Conservation (phyloP, 2,797 vertebrate genomes). For the Diceros bicornis region DNA sequence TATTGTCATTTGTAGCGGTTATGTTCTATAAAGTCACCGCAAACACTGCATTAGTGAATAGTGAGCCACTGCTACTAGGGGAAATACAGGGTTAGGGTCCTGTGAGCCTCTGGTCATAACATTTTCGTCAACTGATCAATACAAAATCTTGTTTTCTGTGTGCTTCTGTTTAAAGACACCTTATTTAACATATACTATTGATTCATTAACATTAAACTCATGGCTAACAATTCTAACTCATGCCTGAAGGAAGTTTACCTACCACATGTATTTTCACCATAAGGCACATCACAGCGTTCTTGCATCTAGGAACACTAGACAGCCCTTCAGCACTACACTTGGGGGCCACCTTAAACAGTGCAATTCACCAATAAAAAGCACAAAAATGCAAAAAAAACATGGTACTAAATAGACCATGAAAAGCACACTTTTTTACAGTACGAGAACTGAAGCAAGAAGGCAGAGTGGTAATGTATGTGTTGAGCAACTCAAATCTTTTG, state of each 20-base stretch:
- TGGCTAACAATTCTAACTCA: too few relatives aligned
- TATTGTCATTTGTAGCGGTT: not conserved
- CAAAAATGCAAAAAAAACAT: not conserved
- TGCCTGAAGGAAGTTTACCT: not conserved
- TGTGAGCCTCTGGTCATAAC: too few relatives aligned
- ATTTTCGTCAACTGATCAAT: too few relatives aligned
- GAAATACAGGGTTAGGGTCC: not conserved
- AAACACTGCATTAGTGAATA: not conserved
- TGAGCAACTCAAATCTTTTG: not conserved
- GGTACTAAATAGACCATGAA: not conserved
- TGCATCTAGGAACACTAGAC: not conserved
- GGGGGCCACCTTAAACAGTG: not conserved
- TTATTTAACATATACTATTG: too few relatives aligned
- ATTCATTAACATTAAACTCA: too few relatives aligned
- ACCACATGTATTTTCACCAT: not conserved
- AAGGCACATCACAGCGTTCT: not conserved
- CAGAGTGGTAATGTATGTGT: not conserved
- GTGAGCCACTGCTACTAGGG: not conserved
- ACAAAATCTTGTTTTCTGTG: too few relatives aligned
- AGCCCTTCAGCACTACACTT: not conserved
- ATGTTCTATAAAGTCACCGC: not conserved
- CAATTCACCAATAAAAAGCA: not conserved
- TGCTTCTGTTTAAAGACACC: too few relatives aligned
- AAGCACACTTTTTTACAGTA: not conserved
- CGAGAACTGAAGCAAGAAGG: not conserved